Base-by-base conservation (phyloP, 2,888 invertebrate species). In the Phortica magna region DNA sequence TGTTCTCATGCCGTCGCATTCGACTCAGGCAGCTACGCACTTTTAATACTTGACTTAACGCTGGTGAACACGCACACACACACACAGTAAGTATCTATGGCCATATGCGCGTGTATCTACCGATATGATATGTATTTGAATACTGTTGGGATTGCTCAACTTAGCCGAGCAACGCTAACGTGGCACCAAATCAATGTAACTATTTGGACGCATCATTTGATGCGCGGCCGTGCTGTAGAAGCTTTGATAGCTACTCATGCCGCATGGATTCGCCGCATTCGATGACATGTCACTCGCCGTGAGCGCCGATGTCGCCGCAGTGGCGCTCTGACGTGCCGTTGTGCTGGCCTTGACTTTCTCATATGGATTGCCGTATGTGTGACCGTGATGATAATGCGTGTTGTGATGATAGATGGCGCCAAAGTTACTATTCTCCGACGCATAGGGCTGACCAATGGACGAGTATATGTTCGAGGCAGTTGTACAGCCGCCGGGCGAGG, bases 371-470 rank as follows among this genome's bases (percentile, higher is more conserved):
- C 87, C 90, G 82, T 91, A 91, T 39, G 84, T 82, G 53, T 85
- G 86, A 10, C 84, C 77, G 53, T 82, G 82, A 31, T 81, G 81
- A 76, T 81, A 79, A 55, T 78, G 77, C 76, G 90, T 88, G 70
- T 90, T 89, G 80, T 91, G 91, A 82, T 92, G 92, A 83, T 92
- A 92, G 79, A 92, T 91, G 67, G 92, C 90, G 0, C 92, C 92
- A 78, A 91, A 92, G 80, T 91, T 91, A 72, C 91, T 91, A 71
- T 85, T 90, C 61, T 92, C 92, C 6, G 84, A 81, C n/a, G 84
- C 84, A 80, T 92, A 92, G 0, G 91, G 88, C 76, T 92, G 92
- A 0, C 89, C 90, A 65, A 92, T 90, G 77, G 85, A 81, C 0
- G 91, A 87, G 75, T 91, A 91, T 22, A 91, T 88, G 70, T 89